Conservation (phyloP, 2,888 invertebrate species). For the Archips xylosteana region DNA sequence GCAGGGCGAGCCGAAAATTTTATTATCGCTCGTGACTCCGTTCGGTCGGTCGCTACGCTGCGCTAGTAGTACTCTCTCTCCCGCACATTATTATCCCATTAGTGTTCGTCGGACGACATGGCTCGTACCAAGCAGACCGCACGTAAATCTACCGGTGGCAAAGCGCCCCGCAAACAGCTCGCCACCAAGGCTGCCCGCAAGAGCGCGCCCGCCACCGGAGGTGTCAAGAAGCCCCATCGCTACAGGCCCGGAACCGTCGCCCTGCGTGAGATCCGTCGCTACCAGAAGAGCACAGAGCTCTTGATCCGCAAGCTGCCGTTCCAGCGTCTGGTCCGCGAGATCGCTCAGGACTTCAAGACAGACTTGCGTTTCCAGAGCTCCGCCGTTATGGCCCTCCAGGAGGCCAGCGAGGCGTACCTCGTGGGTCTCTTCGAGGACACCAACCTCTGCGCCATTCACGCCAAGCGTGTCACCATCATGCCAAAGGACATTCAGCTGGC, state of each 20-base stretch:
- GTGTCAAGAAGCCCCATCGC: slow-evolving; percentile 93
- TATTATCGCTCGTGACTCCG: not conserved
- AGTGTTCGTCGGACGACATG: not conserved
- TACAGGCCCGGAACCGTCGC: slow-evolving; percentile 95
- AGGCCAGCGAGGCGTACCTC: slow-evolving; percentile 81
- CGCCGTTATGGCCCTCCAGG: slow-evolving; percentile 94
- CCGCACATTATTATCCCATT: not conserved
- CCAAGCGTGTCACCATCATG: slow-evolving; percentile 3
- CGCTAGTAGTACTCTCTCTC: slow-evolving; percentile 55
- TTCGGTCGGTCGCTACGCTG: not conserved
- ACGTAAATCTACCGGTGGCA: slow-evolving; percentile 93
- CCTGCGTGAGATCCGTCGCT: slow-evolving; percentile 95
- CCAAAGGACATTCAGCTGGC: not conserved
- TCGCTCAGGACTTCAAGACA: slow-evolving; percentile 96
- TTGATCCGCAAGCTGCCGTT: slow-evolving; percentile 94
- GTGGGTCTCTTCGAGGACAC: slow-evolving; percentile 91
- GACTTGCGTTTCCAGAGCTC: slow-evolving; percentile 93
- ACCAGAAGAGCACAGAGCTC: slow-evolving; percentile 96
- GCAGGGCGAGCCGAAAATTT: not conserved
- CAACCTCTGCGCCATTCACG: not conserved
- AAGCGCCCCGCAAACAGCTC: slow-evolving; percentile 4
- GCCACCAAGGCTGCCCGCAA: slow-evolving; percentile 96
- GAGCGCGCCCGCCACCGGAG: slow-evolving; percentile 94
- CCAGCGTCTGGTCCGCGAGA: slow-evolving; percentile 96
- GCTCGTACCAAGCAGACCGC: slow-evolving; percentile 95